Base-by-base conservation (phyloP, 2,113 vertebrate genomes). In the Silurus glanis region DNA sequence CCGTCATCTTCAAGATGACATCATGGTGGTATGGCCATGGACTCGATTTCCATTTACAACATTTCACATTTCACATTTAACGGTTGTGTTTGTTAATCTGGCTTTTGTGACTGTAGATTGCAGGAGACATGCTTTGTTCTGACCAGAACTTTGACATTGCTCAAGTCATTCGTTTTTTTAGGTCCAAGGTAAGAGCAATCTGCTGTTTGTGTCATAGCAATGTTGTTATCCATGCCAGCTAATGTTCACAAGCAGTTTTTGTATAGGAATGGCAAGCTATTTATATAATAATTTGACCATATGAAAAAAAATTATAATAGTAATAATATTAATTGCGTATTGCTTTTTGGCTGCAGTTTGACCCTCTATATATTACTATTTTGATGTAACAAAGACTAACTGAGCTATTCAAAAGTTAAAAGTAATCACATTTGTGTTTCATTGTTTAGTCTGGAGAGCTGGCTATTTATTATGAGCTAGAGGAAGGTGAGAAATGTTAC, bases 101-200 rank as follows among this genome's bases (percentile, higher is more conserved):
- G 37, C 37, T 37, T 51, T 84, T 75, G 56, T 6, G 21, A 25
- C 55, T 86, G 2, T 88, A 96, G 96, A 94, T 96, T 62, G 95
- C 95, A 45, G 96, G 95, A 62, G 95, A 96, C 91, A 96, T 96
- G 95, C 93, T 96, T 59, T 96, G 95, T 91, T 93, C 94, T 0
- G 96, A 96, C 91, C 95, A 95, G 79, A 96, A 96, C 87, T 96
- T 96, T 91, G 95, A 96, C 83, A 94, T 96, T 21, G 93, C 93
- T 67, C 95, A 96, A 87, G 95, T 96, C 10, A 91, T 95, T 51
- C 93, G 94, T 47, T 96, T 96, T 93, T 96, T 96, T 91, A 94
- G 88, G 75, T 95, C 94, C 55, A 95, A 95, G 94, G 96, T 96
- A 87, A 93, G 83, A 66, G 25, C 25, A 56, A 37, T 17, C 8